Evolutionary conservation across 2,113 vertebrate genomes (phyloP).

Genomic region (Corydoras maculifer): DNA sequence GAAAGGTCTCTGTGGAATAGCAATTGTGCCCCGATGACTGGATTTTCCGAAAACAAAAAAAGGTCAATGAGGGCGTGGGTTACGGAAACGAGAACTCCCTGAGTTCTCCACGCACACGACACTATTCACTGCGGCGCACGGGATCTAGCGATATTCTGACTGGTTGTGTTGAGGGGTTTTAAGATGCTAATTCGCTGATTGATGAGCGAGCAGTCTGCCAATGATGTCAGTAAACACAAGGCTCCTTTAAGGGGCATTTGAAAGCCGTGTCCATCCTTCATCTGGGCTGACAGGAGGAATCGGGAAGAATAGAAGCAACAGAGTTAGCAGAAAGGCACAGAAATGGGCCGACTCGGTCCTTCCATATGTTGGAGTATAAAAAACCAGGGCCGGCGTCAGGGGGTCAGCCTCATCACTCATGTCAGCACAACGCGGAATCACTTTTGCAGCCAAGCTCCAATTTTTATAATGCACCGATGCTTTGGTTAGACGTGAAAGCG

Average conservation of each 20-base stretch:
- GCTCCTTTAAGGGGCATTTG: constrained; percentile 34
- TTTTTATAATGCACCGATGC: constrained; percentile 48
- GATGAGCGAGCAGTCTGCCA: constrained; percentile 37
- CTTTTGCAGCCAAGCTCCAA: constrained; percentile 43
- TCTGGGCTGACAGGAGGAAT: constrained; percentile 34
- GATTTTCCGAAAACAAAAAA: constrained; percentile 7
- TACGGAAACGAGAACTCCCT: constrained; percentile 24
- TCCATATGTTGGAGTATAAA: background rate
- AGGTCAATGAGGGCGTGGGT: constrained; percentile 15
- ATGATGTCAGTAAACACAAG: constrained; percentile 39
- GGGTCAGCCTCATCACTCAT: constrained; percentile 46
- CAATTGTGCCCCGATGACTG: constrained; percentile 7
- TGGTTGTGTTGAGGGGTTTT: constrained; percentile 9
- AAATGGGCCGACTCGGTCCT: background rate
- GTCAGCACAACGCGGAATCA: constrained; percentile 30
- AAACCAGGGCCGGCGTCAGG: background rate
- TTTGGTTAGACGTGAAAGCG: constrained; percentile 24
- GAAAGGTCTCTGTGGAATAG: constrained; percentile 32
- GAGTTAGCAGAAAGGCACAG: constrained; percentile 16
- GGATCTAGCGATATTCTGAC: constrained; percentile 29
- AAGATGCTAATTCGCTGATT: constrained; percentile 33
- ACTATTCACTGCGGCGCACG: background rate
- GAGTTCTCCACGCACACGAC: background rate
- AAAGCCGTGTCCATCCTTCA: constrained; percentile 41
- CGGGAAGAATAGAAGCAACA: background rate